phyloP scores from a whole-genome alignment of 1,140 invertebrate species.

The Psix sp. region DNA sequence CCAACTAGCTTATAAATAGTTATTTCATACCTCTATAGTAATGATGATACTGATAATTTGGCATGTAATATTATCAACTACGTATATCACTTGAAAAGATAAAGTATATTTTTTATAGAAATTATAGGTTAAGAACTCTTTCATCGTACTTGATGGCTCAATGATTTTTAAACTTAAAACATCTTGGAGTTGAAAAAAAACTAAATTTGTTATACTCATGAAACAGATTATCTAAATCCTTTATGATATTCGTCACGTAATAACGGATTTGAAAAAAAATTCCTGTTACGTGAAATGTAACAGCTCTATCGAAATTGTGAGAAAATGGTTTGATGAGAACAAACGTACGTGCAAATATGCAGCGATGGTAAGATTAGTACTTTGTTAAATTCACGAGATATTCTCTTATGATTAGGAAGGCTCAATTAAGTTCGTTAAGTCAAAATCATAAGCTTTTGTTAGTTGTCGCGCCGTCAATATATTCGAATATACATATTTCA shows the following conservation, averaged over 20 bases:
- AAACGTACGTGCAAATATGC: conserved; percentile 43
- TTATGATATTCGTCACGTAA: conserved; percentile 21
- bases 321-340: conserved; percentile 42
- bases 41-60: no score
- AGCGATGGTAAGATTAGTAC: conserved; percentile 30
- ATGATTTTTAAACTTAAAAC: no score
- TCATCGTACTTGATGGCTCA: no score
- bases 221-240: conserved; percentile 7
- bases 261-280: conserved; percentile 39
- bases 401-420: conserved; percentile 29
- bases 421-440: conserved; percentile 20
- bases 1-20: no score
- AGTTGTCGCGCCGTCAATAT: no score
- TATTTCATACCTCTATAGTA: no score
- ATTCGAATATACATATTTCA: no score
- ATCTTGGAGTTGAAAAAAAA: no score
- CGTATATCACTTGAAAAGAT: no score
- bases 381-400: conserved; percentile 24
- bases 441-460: no score
- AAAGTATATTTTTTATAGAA: no score
- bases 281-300: conserved; percentile 40
- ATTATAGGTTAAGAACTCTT: conserved; percentile 35
- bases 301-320: conserved; percentile 35
- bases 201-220: conserved; percentile 39
- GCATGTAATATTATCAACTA: no score